Evolutionary conservation across 2,797 vertebrate genomes (phyloP).

Genomic region (Scolopax rusticola): DNA sequence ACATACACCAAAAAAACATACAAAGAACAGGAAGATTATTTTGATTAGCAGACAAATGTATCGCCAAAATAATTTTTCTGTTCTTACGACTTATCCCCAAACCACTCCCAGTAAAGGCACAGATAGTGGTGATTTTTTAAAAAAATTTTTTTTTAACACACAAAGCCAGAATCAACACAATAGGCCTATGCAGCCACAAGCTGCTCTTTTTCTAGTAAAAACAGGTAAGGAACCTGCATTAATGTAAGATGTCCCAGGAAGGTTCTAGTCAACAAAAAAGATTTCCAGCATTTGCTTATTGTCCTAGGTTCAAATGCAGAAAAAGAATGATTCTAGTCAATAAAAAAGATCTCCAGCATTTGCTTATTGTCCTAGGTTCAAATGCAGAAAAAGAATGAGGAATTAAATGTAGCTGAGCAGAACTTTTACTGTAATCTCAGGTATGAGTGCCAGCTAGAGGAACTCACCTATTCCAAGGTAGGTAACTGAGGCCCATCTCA

Average conservation of each 20-base stretch:
- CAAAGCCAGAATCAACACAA: conserved; percentile 38
- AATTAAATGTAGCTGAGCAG: neutral
- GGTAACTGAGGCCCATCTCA: neutral
- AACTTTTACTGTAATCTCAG: neutral
- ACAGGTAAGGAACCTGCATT: neutral
- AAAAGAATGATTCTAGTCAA: neutral
- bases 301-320: neutral
- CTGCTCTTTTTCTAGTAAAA: conserved; percentile 20
- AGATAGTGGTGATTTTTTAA: neutral
- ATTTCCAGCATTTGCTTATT: conserved; percentile 37
- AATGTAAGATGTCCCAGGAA: neutral
- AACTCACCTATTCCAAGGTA: neutral
- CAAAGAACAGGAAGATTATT: conserved; percentile 55
- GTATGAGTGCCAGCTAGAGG: neutral
- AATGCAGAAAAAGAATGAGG: neutral
- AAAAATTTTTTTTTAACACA: neutral
- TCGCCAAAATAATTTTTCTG: conserved; percentile 36
- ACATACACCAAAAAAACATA: neutral
- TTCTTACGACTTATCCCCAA: conserved; percentile 54
- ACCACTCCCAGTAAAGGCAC: conserved; percentile 59
- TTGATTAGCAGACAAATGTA: conserved; percentile 45
- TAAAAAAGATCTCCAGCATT: conserved; percentile 3
- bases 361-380: conserved; percentile 19
- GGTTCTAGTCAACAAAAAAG: neutral
- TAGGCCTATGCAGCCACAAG: neutral